Evolutionary conservation across 1,140 invertebrate genomes (phyloP).

Genomic region (Drosophila pseudoobscura): DNA sequence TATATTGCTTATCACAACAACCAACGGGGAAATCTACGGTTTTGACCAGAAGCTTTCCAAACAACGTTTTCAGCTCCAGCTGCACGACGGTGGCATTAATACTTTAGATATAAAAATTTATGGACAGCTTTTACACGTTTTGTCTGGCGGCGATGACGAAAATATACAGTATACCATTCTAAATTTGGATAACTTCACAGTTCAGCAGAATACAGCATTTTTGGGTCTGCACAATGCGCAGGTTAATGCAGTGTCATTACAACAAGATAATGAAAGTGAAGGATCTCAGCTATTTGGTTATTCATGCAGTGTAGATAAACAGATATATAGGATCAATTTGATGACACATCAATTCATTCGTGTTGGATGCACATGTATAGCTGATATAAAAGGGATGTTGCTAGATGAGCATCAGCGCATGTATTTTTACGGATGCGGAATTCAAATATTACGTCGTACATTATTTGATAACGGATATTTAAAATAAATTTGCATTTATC

Average conservation of each 20-base stretch:
- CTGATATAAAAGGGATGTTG: conserved; percentile 60
- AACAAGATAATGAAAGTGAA: background rate
- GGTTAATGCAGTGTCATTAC: conserved; percentile 49
- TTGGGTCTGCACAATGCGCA: conserved; percentile 53
- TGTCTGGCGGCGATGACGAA: conserved; percentile 80
- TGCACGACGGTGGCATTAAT: conserved; percentile 73
- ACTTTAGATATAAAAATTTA: conserved; percentile 48
- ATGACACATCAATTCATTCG: conserved; percentile 9
- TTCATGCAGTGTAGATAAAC: conserved; percentile 59
- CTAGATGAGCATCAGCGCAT: conserved; percentile 25
- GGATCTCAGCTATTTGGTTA: conserved; percentile 29
- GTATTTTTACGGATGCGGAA: conserved; percentile 57
- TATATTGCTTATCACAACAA: conserved; percentile 56
- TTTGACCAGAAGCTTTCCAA: conserved; percentile 36
- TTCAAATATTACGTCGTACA: conserved; percentile 27
- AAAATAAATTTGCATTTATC: no score
- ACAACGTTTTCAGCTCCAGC: conserved; percentile 36
- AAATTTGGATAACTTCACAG: conserved; percentile 9
- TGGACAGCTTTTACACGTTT: conserved; percentile 37
- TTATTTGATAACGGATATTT: background rate
- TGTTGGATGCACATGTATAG: conserved; percentile 53
- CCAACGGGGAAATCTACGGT: conserved; percentile 64
- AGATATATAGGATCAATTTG: conserved; percentile 51
- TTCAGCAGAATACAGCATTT: conserved; percentile 5
- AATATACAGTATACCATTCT: conserved; percentile 51